Conservation (phyloP, 1,140 invertebrate genomes). For the Gonioctena quinquepunctata region DNA sequence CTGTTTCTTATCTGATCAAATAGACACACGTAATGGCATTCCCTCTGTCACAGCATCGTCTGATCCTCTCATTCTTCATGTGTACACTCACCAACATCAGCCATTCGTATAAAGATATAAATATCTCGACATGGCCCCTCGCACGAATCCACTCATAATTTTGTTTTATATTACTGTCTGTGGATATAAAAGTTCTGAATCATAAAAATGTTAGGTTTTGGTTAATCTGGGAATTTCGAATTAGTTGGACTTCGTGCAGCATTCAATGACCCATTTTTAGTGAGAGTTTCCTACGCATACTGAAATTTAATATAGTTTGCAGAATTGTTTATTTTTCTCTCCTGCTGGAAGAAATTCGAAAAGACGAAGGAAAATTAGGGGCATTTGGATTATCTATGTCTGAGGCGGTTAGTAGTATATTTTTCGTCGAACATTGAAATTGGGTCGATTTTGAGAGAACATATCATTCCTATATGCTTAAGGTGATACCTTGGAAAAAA, state of each 20-base stretch:
- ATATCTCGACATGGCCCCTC: slow-evolving; percentile 18
- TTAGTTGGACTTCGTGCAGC: background rate
- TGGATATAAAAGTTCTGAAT: slow-evolving; percentile 15
- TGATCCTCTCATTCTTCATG: slow-evolving; percentile 25
- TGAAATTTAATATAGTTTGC: no score
- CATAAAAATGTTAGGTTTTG: slow-evolving; percentile 15
- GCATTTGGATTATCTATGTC: no score
- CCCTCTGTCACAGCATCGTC: slow-evolving; percentile 35
- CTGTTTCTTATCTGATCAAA: slow-evolving; percentile 35
- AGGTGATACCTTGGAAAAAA: no score
- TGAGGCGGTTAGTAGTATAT: no score
- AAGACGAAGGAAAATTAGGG: no score
- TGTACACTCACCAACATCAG: slow-evolving; percentile 3
- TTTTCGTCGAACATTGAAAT: no score
- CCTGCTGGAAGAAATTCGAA: no score
- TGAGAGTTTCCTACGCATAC: no score
- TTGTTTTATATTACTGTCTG: slow-evolving; percentile 16
- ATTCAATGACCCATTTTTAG: background rate
- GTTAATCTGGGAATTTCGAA: background rate
- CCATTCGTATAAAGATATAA: slow-evolving; percentile 21
- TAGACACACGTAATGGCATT: slow-evolving; percentile 44
- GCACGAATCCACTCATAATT: slow-evolving; percentile 15
- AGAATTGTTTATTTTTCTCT: no score
- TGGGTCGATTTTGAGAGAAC: no score
- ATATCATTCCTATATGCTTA: no score